These are phyloP conservation scores for Sporophila hypoxantha DNA, from an alignment of 2,113 vertebrate genomes.

Conservation along the genomic window DNA sequence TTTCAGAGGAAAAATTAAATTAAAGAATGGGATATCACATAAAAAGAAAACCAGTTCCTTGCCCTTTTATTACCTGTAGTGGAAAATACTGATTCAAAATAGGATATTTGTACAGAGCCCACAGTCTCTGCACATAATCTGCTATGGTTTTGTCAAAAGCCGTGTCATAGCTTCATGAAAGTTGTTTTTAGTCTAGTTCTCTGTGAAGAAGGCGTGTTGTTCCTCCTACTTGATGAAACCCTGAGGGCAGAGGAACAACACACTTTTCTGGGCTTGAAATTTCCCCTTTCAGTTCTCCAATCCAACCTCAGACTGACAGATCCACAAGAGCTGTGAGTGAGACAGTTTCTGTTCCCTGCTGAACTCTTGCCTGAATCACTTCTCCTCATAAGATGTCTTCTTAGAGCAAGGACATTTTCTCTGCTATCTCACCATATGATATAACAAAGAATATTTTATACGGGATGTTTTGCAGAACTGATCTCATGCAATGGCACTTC, in stretches of 20 bases:
- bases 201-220: not conserved
- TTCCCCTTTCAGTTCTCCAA: not conserved
- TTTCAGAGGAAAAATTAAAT: not conserved
- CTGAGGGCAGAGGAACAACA: not conserved
- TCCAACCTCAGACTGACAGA: not conserved
- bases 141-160: not conserved
- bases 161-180: not conserved
- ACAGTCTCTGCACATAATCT: rapidly evolving
- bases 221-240: not conserved
- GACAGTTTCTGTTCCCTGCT: not conserved
- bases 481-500: not conserved
- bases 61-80: not conserved
- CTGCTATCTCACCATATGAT: not conserved
- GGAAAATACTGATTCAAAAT: not conserved
- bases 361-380: not conserved
- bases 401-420: not conserved
- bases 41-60: not conserved
- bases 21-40: not conserved
- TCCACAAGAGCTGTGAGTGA: not conserved
- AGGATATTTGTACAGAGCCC: not conserved
- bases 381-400: not conserved
- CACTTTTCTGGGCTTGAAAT: not conserved
- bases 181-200: not conserved
- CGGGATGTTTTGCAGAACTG: not conserved
- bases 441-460: not conserved